Base-by-base conservation (phyloP, 2,797 vertebrate genomes). In the Sebastes goodei region DNA sequence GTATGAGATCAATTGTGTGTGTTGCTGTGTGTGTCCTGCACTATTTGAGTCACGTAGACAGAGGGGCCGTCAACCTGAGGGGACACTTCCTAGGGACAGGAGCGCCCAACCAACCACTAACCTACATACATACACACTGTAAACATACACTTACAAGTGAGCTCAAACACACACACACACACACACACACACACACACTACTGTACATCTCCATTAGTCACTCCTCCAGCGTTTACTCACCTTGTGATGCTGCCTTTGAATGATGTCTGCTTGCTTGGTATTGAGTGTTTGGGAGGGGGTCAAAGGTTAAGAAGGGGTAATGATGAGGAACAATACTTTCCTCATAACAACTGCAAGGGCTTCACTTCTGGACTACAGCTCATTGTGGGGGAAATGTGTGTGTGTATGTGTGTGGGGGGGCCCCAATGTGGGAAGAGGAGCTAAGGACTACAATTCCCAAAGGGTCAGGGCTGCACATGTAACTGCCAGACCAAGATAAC, bases 41-140 rank as follows among this genome's bases (percentile, higher is more conserved):
- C 75, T 49, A 56, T 83, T 86, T 81, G 53, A 70, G 83, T 67
- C 62, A 38, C 20, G n/a, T 30, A 66, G 65, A 80, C 23, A 81
- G 59, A 60, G 60, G 25, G 85, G 56, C 66, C 42, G 6, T 72
- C 74, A 68, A 83, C 70, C 66, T 65, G 29, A 78, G 46, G 76
- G 56, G 78, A 73, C 71, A 35, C 62, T 83, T 81, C 38, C 42
- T 20, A 62, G 60, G 69, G 69, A 73, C 38, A 68, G 52, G 23
- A 29, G 30, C 15, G 25, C 15, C 63, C 23, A 55, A 79, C 12
- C 80, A 73, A 69, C 21, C 35, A 10, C 69, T 46, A 73, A 81
- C 83, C 65, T 57, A 60, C 27, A 82, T 67, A 69, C 69, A 72
- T 65, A 69, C 69, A 72, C 62, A 42, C 46, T 62, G 30, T 69